Percentiles rank a stretch among this genome's conserved stretches.
Evolutionary conservation across 2,797 vertebrate species (phyloP).

Genomic region (Falco novaeseelandiae): DNA sequence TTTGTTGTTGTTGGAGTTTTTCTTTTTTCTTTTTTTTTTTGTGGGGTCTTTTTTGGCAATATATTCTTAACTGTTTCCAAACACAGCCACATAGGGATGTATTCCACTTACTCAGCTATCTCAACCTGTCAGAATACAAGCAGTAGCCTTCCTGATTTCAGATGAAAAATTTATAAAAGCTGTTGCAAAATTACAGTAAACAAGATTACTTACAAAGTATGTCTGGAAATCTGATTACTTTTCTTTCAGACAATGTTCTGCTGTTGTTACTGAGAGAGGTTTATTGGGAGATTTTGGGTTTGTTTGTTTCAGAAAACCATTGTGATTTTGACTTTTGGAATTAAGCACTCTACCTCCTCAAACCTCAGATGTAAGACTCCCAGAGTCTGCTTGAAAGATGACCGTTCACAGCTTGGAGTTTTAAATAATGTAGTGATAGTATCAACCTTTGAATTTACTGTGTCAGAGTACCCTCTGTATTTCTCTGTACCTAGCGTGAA

Average conservation of each 20-base stretch:
- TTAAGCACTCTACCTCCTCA: neutral
- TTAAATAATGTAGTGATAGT: slow-evolving; percentile 10
- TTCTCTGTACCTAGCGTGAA: neutral
- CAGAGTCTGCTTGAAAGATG: neutral
- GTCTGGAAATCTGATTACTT: slow-evolving; percentile 38
- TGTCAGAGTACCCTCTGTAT: neutral
- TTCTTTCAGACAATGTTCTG: slow-evolving; percentile 16
- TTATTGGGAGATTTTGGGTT: slow-evolving; percentile 16
- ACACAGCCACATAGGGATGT: neutral
- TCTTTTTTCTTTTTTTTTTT: neutral
- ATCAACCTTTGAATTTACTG: slow-evolving; percentile 34
- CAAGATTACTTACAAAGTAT: slow-evolving; percentile 40
- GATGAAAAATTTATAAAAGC: slow-evolving; percentile 60
- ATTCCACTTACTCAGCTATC: slow-evolving; percentile 44
- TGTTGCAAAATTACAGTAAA: slow-evolving; percentile 61
- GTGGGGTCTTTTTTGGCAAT: neutral
- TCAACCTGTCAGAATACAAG: slow-evolving; percentile 42
- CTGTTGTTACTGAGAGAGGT: neutral
- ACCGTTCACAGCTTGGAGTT: slow-evolving; percentile 7
- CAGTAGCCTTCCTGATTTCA: slow-evolving; percentile 30
- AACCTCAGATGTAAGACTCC: neutral
- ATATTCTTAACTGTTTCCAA: neutral
- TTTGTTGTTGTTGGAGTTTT: too few species aligned
- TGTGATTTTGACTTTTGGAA: slow-evolving; percentile 31
- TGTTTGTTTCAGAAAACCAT: slow-evolving; percentile 17